Base-by-base conservation (phyloP, 2,888 invertebrate species). In the Cephus pygmeus region DNA sequence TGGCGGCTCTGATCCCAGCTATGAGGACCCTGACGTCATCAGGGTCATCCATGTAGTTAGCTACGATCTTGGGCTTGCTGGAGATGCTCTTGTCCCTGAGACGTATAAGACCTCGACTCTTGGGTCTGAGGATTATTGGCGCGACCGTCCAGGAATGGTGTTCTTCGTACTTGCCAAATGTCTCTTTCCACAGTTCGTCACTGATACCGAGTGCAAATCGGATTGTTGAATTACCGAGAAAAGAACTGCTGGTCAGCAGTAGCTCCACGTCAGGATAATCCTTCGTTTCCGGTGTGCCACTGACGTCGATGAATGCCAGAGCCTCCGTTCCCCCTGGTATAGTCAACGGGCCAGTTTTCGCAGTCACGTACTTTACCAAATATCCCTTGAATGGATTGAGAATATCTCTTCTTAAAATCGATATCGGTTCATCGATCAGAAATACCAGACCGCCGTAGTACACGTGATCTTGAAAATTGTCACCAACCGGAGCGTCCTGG, bases 221-320 rank as follows among this genome's bases (percentile, higher is more conserved):
- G 78, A 34, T 86, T 1, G 94, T 94, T 56, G 92, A 92, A 82
- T 94, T 94, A 0, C 94, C 93, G 4, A 93, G 92, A n/a, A 94
- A 85, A n/a, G 93, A 93, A 12, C 93, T 94, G 4, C 94, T 94
- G 0, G 94, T 91, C 84, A 95, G 93, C 77, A 96, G 93, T 30
- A 96, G 88, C 88, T 96, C 96, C 76, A 96, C 93, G 87, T 96
- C 96, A 0, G 96, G 96, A 84, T 92, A 93, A 79, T 93, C 93
- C 3, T 92, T 92, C 0, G 89, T 83, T 85, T 93, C 93, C 4
- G 91, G 87, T 3, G 94, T 93, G 30, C 92, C 88, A 78, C 94
- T 93, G 0, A 94, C 94, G 88, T 94, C 93, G 3, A 94, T 91
- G 84, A 93, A 95, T 0, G 93, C 93, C 69, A 95, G 90, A 3